These are phyloP conservation scores for Argentina silus DNA, from an alignment of 2,797 vertebrate species.

Conservation along the genomic window DNA sequence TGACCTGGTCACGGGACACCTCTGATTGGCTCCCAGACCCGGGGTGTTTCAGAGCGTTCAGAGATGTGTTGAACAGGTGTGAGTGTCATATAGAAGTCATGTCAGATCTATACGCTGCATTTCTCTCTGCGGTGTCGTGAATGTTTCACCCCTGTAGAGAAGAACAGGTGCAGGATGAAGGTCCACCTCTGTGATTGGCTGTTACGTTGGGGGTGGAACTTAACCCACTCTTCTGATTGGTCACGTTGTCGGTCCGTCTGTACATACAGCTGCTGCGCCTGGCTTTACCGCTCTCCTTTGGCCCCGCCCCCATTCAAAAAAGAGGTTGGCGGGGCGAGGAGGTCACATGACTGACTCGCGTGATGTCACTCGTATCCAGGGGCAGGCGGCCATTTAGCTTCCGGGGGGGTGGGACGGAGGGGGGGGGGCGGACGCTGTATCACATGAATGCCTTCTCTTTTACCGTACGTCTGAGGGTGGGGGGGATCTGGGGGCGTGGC, in stretches of 20 bases:
- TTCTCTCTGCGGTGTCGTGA: too few relatives aligned
- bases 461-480: neutral
- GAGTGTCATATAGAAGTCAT: too few relatives aligned
- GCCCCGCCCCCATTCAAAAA: neutral
- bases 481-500: neutral
- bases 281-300: constrained; percentile 49
- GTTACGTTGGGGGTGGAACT: constrained; percentile 34
- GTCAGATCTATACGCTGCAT: too few relatives aligned
- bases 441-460: neutral
- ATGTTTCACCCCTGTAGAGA: too few relatives aligned
- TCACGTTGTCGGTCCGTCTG: constrained; percentile 52
- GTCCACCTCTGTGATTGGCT: constrained; percentile 13
- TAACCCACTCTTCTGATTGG: constrained; percentile 45
- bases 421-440: neutral
- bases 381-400: too few relatives aligned
- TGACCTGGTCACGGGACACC: neutral
- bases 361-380: too few relatives aligned
- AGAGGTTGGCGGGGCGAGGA: neutral
- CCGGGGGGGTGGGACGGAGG: too few relatives aligned
- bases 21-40: neutral
- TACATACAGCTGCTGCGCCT: constrained; percentile 56
- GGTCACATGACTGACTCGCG: neutral
- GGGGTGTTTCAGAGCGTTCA: too few relatives aligned
- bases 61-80: too few relatives aligned
- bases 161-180: neutral